Evolutionary conservation across 2,797 vertebrate genomes (phyloP), one percentile per base, ranked within the genome.

Genomic region (Glossophaga mutica): DNA sequence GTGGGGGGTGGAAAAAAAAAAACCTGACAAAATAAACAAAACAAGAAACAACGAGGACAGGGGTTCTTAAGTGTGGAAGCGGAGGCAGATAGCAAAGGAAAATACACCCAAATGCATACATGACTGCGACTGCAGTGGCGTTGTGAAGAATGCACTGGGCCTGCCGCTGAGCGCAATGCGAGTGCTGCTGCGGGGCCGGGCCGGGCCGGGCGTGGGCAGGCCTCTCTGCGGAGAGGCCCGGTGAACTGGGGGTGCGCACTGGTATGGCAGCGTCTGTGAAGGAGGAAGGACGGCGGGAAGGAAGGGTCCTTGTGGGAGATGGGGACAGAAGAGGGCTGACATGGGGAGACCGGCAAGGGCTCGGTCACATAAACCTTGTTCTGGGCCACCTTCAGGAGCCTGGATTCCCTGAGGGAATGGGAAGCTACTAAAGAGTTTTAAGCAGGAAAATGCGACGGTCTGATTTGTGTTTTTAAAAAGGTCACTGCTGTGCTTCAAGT

Each of bases 381-480:
- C 65, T 67, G 59, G 68, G 71, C 24, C 21, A 24, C n/a, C 46
- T 46, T 39, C 34, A 26, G 46, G 74, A 71, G 21, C 55, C 70
- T 81, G 65, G 46, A 26, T 88, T 50, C 87, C 24, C 37, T 50
- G 48, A 78, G 32, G 32, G 39, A 82, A 77, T 34, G 29, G 39
- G 29, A 65, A 79, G 46, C 59, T 52, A 37, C 50, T 37, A 29
- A 77, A 52, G 21, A 82, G 34, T 86, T 91, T 82, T 68, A 94
- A 82, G 59, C 32, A 71, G 74, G 70, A 83, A 94, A 77, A 77
- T 48, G 4, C 44, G 8, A 78, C 2, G 0, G 11, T 55, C n/a
- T 70, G n/a, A 57, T 96, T 48, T 92, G 32, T 29, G 19, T 42
- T 71, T 73, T 86, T 94, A n/a, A 87, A 87, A 90, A 92, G 48